These are phyloP conservation scores for Dendrolimus houi DNA, from an alignment of 2,888 invertebrate genomes.

Conservation along the genomic window DNA sequence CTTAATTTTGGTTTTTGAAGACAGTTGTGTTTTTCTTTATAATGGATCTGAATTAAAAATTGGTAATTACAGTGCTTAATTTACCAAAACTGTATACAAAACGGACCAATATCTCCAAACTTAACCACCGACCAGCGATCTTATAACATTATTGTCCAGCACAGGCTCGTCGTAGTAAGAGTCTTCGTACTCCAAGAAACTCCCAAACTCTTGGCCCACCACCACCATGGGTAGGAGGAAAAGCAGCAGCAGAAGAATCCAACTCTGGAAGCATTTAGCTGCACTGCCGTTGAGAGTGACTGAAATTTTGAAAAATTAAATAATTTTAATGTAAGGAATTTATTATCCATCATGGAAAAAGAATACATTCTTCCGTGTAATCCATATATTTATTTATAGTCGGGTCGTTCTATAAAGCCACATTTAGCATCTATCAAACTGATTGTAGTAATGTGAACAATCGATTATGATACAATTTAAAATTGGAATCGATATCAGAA, in stretches of 20 bases:
- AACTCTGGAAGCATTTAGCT: slow-evolving; percentile 35
- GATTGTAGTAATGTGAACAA: too few relatives aligned
- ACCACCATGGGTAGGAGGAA: slow-evolving; percentile 45
- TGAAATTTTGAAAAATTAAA: slow-evolving; percentile 29
- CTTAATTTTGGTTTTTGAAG: too few relatives aligned
- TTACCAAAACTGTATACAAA: background rate
- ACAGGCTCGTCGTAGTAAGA: slow-evolving; percentile 24
- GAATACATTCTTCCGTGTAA: too few relatives aligned
- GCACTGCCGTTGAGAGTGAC: slow-evolving; percentile 51
- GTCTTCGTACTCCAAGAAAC: slow-evolving; percentile 24
- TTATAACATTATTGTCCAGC: slow-evolving; percentile 14
- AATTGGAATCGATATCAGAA: too few relatives aligned
- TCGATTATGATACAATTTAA: too few relatives aligned
- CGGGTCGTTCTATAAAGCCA: too few relatives aligned
- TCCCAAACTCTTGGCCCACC: slow-evolving; percentile 33
- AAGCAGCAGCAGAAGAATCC: slow-evolving; percentile 48
- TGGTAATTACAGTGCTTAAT: background rate
- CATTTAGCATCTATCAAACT: too few relatives aligned
- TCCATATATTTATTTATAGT: too few relatives aligned
- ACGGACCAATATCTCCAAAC: background rate
- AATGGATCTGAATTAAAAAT: too few relatives aligned
- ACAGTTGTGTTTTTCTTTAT: too few relatives aligned
- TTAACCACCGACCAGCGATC: slow-evolving; percentile 41
- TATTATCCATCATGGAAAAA: too few relatives aligned
- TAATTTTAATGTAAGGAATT: too few relatives aligned